Evolutionary conservation across 1,140 invertebrate species (phyloP), one percentile per base, ranked within the genome.

Genomic region (Macrosteles quadrilineatus): DNA sequence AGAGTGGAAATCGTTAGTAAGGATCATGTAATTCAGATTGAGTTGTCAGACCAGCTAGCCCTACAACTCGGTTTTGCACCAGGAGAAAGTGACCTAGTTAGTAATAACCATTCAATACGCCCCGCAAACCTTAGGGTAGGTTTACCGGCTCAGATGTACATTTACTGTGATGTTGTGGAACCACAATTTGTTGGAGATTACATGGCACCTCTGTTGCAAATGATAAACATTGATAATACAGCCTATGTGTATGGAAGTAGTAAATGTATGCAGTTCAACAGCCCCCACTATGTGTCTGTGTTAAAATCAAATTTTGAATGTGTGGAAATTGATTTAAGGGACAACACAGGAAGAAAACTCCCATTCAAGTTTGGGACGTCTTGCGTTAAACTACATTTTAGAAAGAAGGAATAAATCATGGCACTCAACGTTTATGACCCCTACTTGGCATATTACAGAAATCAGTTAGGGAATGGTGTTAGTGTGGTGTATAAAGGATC

Each of bases 161-260:
- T 79, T 67, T 79, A 80, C 67, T 76, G 72, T 55, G 77, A 79
- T 70, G 77, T 78, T 25, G 66, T 77, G 14, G 74, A 76, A 69
- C 74, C 76, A 12, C 77, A 79, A 67, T 73, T 77, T 14, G 75
- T 79, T 47, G 77, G 77, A 14, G 76, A 79, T 71, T 73, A 76
- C 9, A 74, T 77, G 55, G 73, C 72, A 23, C 72, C 75, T 27
- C 67, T 78, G n/a, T 62, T 62, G 29, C 11, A 62, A 62, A 62
- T 62, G 23, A 30, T 62, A n/a, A 62, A 30, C 29, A 30, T 62
- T 30, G 57, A 62, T 19, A 62, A 3, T 6, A n/a, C 57, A 6
- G 27, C 3, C 19, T 62, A 62, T 62, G 23, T 29, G 25, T 62
- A 27, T 31, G 57, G 57, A n/a, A 23, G 14, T 3, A 17, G 19